Conservation (phyloP, 2,113 vertebrate genomes). For the Gallinago media region DNA sequence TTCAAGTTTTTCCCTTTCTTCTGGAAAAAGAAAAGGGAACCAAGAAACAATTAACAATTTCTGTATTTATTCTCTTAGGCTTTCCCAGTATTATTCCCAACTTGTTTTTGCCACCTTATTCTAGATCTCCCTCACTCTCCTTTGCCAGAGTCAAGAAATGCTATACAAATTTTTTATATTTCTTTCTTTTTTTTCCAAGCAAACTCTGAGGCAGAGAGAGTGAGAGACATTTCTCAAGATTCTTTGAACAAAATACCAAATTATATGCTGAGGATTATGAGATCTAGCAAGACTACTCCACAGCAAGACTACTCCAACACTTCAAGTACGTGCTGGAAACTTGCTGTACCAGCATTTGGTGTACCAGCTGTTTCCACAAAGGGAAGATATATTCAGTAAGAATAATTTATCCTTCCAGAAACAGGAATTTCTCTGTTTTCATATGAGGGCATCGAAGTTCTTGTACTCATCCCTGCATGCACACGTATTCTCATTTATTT, state of each 20-base stretch:
- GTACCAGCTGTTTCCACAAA: background rate
- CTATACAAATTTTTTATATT: background rate
- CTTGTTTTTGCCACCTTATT: background rate
- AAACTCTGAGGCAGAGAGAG: background rate
- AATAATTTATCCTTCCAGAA: background rate
- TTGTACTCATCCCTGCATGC: background rate
- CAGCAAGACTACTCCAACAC: background rate
- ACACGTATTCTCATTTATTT: background rate
- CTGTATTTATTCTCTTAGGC: background rate
- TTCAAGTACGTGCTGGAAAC: background rate
- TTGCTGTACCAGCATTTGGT: background rate
- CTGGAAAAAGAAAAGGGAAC: background rate
- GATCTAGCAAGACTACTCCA: background rate
- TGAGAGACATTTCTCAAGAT: background rate
- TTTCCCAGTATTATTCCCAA: background rate
- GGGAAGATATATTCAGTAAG: background rate
- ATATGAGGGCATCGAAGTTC: background rate
- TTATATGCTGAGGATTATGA: background rate
- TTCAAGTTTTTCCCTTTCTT: background rate
- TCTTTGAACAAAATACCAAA: background rate
- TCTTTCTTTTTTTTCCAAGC: background rate
- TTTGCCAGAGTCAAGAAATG: background rate
- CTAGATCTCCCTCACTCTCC: background rate
- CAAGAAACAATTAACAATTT: background rate
- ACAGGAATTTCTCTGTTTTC: background rate